These are phyloP conservation scores for Tribolium madens DNA, from an alignment of 1,140 invertebrate species.

Conservation along the genomic window DNA sequence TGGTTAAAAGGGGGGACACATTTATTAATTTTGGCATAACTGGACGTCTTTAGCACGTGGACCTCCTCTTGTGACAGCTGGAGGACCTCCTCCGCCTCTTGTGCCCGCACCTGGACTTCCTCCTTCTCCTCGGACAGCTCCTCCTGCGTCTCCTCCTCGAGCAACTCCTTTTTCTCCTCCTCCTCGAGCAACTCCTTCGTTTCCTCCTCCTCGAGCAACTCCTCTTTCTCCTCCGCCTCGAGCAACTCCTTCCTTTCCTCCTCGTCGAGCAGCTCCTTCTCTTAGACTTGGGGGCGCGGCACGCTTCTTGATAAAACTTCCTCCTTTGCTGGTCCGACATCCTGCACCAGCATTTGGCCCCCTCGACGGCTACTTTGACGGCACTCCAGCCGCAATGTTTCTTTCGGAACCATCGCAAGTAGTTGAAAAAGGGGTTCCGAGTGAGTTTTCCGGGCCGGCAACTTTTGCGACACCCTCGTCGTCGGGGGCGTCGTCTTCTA, in stretches of 20 bases:
- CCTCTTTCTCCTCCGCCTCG: conserved; percentile 39
- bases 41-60: no score
- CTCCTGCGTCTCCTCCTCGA: not conserved
- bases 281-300: conserved; percentile 6
- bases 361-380: conserved; percentile 41
- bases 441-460: conserved; percentile 36
- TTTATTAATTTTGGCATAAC: no score
- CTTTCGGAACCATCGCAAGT: conserved; percentile 39
- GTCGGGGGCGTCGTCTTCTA: not conserved
- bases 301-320: conserved; percentile 37
- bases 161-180: not conserved
- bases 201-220: conserved; percentile 33
- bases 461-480: not conserved
- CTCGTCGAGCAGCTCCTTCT: not conserved
- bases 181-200: not conserved
- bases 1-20: no score
- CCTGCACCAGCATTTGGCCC: conserved; percentile 43
- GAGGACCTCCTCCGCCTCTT: no score
- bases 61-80: no score
- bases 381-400: conserved; percentile 33
- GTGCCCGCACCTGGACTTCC: not conserved
- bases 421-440: conserved; percentile 51
- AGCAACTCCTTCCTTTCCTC: conserved; percentile 33
- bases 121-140: not conserved
- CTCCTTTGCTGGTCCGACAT: conserved; percentile 35